Base-by-base conservation (phyloP, 2,113 vertebrate genomes). In the Halichoerus grypus region DNA sequence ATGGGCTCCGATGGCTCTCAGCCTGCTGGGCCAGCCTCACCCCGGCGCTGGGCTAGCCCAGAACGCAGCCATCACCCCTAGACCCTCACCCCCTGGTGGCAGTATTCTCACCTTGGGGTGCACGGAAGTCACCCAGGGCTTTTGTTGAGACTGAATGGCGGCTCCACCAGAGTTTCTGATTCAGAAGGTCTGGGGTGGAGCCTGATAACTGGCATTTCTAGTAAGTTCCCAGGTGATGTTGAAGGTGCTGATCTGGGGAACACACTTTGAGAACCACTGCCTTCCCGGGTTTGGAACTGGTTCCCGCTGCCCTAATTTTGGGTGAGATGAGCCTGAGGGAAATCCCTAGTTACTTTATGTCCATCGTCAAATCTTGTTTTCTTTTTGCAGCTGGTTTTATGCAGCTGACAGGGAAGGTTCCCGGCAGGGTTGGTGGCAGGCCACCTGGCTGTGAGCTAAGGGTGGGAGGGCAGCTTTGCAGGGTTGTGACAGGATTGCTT, bases 31-130 rank as follows among this genome's bases (percentile, higher is more conserved):
- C 22, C 11, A 49, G 51, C 84, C n/a, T 77, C 18, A 1, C n/a
- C 39, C 3, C 1, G 10, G 24, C 0, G 0, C 79, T 53, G n/a
- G 15, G 77, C 39, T 39, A 42, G 24, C 72, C 55, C 51, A 36
- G 53, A 42, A 21, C 49, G 14, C 46, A 55, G 11, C 69, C 16
- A 7, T 19, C 77, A 21, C 0, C 24, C 63, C 31, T 33, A 72
- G 31, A 16, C 0, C 1, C 79, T 39, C 49, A 7, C 57, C n/a
- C 36, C 28, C 61, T 4, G 4, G 3, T 0, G 31, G 63, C 55
- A 14, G 13, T 24, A 19, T 26, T 42, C 74, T 33, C 26, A 15
- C 8, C 76, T 22, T 19, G 36, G 1, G 1, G 1, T 9, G 55
- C 76, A 1, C 0, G 0, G 21, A 2, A n/a, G 14, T 79, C 53